Evolutionary conservation across 2,797 vertebrate genomes (phyloP).

Genomic region (Pseudopleuronectes americanus): DNA sequence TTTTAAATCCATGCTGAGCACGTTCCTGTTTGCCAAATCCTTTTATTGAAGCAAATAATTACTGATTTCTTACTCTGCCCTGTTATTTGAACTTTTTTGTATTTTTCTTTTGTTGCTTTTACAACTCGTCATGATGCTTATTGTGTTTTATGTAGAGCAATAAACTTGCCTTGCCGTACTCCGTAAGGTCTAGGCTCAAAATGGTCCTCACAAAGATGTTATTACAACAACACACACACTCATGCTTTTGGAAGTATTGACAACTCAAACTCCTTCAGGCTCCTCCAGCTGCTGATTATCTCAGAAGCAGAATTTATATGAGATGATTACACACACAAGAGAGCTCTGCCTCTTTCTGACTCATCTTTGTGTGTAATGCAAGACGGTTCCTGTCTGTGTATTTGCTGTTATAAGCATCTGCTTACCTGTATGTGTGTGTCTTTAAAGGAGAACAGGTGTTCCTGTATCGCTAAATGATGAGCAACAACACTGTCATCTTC

Average conservation of each 20-base stretch:
- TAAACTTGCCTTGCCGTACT: too few species aligned
- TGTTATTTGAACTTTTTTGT: too few species aligned
- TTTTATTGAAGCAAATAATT: too few species aligned
- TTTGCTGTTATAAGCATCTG: neutral
- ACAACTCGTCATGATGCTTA: too few species aligned
- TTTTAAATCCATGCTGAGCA: too few species aligned
- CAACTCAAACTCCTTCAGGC: slow-evolving; percentile 17
- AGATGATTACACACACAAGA: slow-evolving; percentile 27
- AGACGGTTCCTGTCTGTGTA: slow-evolving; percentile 6
- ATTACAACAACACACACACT: neutral
- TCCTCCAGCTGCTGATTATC: slow-evolving; percentile 41
- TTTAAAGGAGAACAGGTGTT: slow-evolving; percentile 41
- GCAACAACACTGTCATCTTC: slow-evolving; percentile 43
- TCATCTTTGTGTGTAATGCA: slow-evolving; percentile 1
- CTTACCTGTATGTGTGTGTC: slow-evolving; percentile 15
- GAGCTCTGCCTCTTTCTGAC: neutral
- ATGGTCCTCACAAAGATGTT: too few species aligned
- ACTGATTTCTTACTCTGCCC: too few species aligned
- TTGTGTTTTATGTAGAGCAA: too few species aligned
- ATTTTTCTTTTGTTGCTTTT: too few species aligned
- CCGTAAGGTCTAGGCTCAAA: too few species aligned
- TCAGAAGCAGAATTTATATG: slow-evolving; percentile 23
- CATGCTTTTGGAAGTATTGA: slow-evolving; percentile 33
- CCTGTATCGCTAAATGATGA: slow-evolving; percentile 19
- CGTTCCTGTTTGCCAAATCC: too few species aligned